Conservation (phyloP, 1,140 invertebrate species). For the Mylabris phalerata region DNA sequence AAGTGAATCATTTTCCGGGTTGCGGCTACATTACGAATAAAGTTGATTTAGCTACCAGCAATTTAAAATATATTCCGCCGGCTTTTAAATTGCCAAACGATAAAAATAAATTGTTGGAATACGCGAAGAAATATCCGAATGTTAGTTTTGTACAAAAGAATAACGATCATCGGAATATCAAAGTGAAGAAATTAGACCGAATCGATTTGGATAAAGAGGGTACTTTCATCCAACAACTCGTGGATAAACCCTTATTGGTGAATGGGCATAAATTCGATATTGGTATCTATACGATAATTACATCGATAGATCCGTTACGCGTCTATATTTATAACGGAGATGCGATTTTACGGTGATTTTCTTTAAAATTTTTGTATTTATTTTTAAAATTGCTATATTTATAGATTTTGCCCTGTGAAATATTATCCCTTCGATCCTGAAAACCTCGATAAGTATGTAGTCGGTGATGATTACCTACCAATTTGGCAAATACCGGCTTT, state of each 20-base stretch:
- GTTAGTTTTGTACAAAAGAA: constrained; percentile 86
- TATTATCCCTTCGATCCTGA: constrained; percentile 87
- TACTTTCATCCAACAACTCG: constrained; percentile 88
- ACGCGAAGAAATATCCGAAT: constrained; percentile 59
- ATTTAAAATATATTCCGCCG: constrained; percentile 68
- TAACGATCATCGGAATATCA: constrained; percentile 85
- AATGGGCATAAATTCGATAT: constrained; percentile 94
- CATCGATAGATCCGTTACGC: constrained; percentile 83
- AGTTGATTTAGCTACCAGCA: constrained; percentile 77
- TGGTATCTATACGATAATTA: constrained; percentile 88
- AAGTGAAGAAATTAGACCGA: constrained; percentile 62
- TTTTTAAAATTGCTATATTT: constrained; percentile 23
- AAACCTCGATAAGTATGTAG: constrained; percentile 83
- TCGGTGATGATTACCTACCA: constrained; percentile 91
- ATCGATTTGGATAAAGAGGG: constrained; percentile 66
- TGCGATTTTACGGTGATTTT: constrained; percentile 66
- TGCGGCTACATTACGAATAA: constrained; percentile 94
- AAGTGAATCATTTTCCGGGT: constrained; percentile 92
- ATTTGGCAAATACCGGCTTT: constrained; percentile 89
- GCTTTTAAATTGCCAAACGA: constrained; percentile 84
- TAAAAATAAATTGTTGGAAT: constrained; percentile 63
- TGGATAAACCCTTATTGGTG: constrained; percentile 72
- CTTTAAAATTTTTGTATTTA: constrained; percentile 5
- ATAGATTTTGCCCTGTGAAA: constrained; percentile 82
- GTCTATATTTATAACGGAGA: constrained; percentile 88